phyloP scores from a whole-genome alignment of 2,113 vertebrate species.

The Herpailurus yagouaroundi region DNA sequence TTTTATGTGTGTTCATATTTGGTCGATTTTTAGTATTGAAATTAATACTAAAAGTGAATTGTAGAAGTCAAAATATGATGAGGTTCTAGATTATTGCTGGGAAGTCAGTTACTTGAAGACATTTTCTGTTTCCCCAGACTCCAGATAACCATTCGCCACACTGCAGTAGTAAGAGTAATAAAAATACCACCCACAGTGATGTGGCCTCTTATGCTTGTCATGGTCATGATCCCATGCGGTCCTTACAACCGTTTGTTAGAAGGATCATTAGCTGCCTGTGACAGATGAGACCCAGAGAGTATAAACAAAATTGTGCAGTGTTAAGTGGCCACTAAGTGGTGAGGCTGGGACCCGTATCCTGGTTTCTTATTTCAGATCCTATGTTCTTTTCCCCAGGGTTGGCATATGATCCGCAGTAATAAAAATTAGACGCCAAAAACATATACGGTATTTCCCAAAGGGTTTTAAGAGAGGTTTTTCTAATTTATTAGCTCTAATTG shows the following conservation, averaged over 20 bases:
- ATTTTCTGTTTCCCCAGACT: not conserved
- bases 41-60: not conserved
- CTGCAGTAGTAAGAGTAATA: no score
- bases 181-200: no score
- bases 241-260: not conserved
- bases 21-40: not conserved
- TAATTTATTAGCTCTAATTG: not conserved
- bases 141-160: rapidly evolving
- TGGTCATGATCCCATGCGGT: not conserved
- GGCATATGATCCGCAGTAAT: not conserved
- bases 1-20: not conserved
- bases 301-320: rapidly evolving
- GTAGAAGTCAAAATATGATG: not conserved
- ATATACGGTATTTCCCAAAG: not conserved
- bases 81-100: not conserved
- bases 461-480: not conserved
- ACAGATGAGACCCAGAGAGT: not conserved
- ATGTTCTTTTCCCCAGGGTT: not conserved
- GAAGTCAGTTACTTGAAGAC: not conserved
- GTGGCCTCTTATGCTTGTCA: not conserved
- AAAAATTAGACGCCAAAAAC: not conserved
- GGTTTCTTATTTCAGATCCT: not conserved
- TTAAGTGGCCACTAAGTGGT: rapidly evolving
- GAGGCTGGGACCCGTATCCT: rapidly evolving
- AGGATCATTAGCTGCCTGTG: no score